Base-by-base conservation (phyloP, 2,888 invertebrate genomes). In the Lacanobia oleracea region DNA sequence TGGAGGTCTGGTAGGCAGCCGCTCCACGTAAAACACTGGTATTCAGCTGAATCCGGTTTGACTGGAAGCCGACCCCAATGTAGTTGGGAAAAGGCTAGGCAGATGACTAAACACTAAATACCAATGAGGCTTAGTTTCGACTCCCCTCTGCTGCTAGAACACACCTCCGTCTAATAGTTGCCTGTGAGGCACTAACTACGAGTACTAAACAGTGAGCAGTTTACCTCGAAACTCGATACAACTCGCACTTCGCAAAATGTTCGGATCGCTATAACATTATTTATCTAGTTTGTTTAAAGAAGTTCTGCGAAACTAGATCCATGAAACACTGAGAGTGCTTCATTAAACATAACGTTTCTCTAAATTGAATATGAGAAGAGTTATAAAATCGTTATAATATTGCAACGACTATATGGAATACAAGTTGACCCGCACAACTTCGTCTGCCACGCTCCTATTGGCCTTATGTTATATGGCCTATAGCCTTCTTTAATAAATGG, bases 311-410 rank as follows among this genome's bases (percentile, higher is more conserved):
- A 56, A 10, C 18, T 16, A 9, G 10, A 2, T 14, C 1, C n/a
- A 21, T 33, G 18, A 9, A 33, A 10, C 56, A 33, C 56, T 33
- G 33, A 3, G 12, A 23, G 40, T 14, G 64, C 64, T 54, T 65
- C 18, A 10, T 64, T 53, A 68, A 68, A 63, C 51, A 68, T 51
- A 33, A 45, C 50, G 48, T 51, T 53, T 27, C 33, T 50, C n/a
- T 1, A 40, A 50, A 43, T 48, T 48, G 18, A 48, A 12, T 33
- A 33, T 33, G 12, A 40, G 14, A 5, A 43, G 14, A 43, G 43
- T 5, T 43, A 43, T 43, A 43, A 43, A 43, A 16, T 5, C 43
- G 14, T 27, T 27, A 27, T 27, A 3, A 27, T 27, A 3, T 27
- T 33, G 33, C 6, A 33, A 33, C 6, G 33, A 27, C 4, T 33